A percentile compares a stretch with the other conserved stretches of the same genome.
These are phyloP conservation scores for Zophobas morio DNA, from an alignment of 1,140 invertebrate genomes.

Conservation along the genomic window DNA sequence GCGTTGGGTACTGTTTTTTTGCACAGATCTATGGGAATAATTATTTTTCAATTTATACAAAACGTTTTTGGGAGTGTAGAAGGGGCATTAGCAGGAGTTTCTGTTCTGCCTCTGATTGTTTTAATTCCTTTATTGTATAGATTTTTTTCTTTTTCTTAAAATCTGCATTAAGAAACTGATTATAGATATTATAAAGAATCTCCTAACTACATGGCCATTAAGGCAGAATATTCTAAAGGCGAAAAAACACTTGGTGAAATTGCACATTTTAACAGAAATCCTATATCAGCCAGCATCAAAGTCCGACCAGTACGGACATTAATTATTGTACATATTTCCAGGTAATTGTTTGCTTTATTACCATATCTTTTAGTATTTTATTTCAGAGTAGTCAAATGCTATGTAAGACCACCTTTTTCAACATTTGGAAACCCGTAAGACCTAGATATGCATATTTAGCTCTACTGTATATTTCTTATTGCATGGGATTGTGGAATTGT, in stretches of 20 bases:
- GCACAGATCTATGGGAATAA: too few species aligned
- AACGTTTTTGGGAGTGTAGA: too few species aligned
- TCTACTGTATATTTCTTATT: background rate
- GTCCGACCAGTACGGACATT: background rate
- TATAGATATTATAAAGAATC: conserved; percentile 18
- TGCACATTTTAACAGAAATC: background rate
- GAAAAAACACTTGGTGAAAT: background rate
- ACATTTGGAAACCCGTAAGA: background rate
- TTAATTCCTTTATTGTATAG: too few species aligned
- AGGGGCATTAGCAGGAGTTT: too few species aligned
- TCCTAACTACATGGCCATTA: background rate
- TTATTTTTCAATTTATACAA: too few species aligned
- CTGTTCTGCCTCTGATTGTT: too few species aligned
- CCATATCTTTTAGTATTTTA: background rate
- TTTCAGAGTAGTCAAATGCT: conserved; percentile 10
- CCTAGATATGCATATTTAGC: background rate
- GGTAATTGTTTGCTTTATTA: conserved; percentile 2
- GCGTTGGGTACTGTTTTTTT: too few species aligned
- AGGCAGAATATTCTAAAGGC: background rate
- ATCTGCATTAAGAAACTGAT: too few species aligned
- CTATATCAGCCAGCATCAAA: background rate
- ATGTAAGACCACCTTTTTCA: background rate
- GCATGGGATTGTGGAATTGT: background rate
- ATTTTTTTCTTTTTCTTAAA: too few species aligned
- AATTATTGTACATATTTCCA: background rate